Base-by-base conservation (phyloP, 2,113 vertebrate genomes). In the Ciconia boyciana region DNA sequence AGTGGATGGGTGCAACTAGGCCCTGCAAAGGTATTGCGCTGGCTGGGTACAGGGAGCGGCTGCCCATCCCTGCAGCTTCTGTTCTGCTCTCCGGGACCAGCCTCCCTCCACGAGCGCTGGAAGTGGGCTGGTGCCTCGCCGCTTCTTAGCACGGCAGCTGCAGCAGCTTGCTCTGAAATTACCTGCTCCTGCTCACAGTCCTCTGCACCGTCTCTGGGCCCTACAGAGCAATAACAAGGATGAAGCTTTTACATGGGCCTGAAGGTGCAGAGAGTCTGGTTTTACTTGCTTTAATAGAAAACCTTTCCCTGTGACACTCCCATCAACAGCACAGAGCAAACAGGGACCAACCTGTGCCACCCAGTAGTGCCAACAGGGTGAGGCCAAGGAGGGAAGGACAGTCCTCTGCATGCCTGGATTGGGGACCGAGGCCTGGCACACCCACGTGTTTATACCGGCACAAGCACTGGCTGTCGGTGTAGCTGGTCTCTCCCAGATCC, bases 391-490 rank as follows among this genome's bases (percentile, higher is more conserved):
- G 57, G 49, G 44, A 78, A 22, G 55, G 57, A 43, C 51, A 75
- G 25, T 5, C 21, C 79, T 22, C 44, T 7, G n/a, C 29, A 5
- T 3, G 3, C 49, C 72, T 17, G 34, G 62, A 8, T 1, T 41
- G 25, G 25, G 44, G 48, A 57, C 5, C 0, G 1, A 32, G 60
- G 36, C n/a, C 54, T 9, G 43, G 79, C 69, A 49, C 34, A 10
- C 21, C 36, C 49, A 3, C 1, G 6, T 10, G 28, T 57, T 83
- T 34, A 12, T 41, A 11, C 57, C 16, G 52, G 58, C 69, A 39
- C 4, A 0, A 39, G 49, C 31, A 10, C 10, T 2, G 0, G 83
- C 77, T 36, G 25, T 21, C 4, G 13, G 54, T 7, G 22, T 11
- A 8, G 11, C 46, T 0, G 1, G 22, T 20, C 17, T 17, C 51